A percentile compares a stretch with the other conserved stretches of the same genome.
Conservation (phyloP, 2,888 invertebrate genomes). For the Tachystola acroxantha region DNA sequence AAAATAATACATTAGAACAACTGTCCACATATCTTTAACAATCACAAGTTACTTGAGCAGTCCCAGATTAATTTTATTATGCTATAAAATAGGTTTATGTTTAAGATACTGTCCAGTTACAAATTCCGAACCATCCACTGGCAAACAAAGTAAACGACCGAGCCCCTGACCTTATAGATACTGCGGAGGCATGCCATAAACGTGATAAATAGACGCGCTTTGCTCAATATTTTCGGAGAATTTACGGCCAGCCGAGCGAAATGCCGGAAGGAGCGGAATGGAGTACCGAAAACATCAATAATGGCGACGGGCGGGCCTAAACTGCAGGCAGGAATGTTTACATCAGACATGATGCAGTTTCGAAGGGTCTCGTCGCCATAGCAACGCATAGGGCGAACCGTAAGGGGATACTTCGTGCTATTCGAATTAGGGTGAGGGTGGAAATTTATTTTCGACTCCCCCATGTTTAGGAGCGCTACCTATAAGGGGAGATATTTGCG, state of each 20-base stretch:
- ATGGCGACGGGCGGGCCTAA: conserved; percentile 30
- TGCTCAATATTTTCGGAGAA: conserved; percentile 51
- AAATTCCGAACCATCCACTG: conserved; percentile 13
- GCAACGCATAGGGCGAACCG: conserved; percentile 49
- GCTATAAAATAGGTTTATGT: conserved; percentile 3
- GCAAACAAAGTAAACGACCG: conserved; percentile 32
- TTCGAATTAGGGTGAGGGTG: conserved; percentile 67
- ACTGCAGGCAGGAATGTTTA: conserved; percentile 49
- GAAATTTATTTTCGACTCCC: conserved; percentile 65
- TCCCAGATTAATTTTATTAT: conserved; percentile 9
- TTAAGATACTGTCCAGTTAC: conserved; percentile 6
- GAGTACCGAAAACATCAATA: conserved; percentile 56
- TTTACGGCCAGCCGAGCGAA: conserved; percentile 43
- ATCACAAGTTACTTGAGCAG: too few species aligned
- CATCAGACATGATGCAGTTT: conserved; percentile 39
- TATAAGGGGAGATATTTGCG: conserved; percentile 64
- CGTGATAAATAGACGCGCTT: conserved; percentile 58
- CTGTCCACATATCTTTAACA: background rate
- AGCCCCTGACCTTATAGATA: conserved; percentile 44
- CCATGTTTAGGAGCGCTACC: conserved; percentile 47
- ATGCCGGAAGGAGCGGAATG: conserved; percentile 43
- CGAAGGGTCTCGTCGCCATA: conserved; percentile 48
- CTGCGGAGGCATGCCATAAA: conserved; percentile 42
- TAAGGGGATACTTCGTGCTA: conserved; percentile 52
- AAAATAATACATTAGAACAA: conserved; percentile 17